A percentile compares a stretch with the other conserved stretches of the same genome.
These are phyloP conservation scores for Campoletis sonorensis DNA, from an alignment of 1,140 invertebrate species.

Conservation along the genomic window DNA sequence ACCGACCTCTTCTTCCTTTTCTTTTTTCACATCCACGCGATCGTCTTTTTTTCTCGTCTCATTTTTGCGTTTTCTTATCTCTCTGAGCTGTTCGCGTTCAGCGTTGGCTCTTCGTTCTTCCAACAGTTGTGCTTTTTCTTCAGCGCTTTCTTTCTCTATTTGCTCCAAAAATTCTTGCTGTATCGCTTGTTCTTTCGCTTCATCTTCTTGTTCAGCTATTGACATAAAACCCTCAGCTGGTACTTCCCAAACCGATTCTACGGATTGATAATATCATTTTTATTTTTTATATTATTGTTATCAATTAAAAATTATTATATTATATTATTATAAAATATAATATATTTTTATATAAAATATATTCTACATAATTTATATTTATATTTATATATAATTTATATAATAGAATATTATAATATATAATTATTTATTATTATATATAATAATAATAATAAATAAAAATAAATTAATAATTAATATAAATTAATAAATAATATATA, in stretches of 20 bases:
- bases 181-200: constrained; percentile 68
- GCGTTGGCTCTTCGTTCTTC: constrained; percentile 75
- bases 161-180: constrained; percentile 76
- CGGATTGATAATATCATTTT: constrained; percentile 39
- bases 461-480: no score
- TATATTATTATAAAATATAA: no score
- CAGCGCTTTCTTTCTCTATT: constrained; percentile 75
- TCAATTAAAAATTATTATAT: no score
- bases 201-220: constrained; percentile 79
- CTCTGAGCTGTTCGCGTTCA: constrained; percentile 71
- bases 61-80: constrained; percentile 71
- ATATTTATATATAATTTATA: no score
- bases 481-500: no score
- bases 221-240: constrained; percentile 82
- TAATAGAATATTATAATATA: no score
- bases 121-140: constrained; percentile 63
- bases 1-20: constrained; percentile 50
- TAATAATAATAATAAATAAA: no score
- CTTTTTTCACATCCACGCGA: constrained; percentile 27
- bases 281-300: constrained; percentile 5
- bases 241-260: constrained; percentile 81
- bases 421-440: no score
- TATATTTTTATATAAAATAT: no score
- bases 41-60: constrained; percentile 65
- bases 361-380: no score